These are phyloP conservation scores for Acinonyx jubatus DNA, from an alignment of 2,113 vertebrate species.

Conservation along the genomic window DNA sequence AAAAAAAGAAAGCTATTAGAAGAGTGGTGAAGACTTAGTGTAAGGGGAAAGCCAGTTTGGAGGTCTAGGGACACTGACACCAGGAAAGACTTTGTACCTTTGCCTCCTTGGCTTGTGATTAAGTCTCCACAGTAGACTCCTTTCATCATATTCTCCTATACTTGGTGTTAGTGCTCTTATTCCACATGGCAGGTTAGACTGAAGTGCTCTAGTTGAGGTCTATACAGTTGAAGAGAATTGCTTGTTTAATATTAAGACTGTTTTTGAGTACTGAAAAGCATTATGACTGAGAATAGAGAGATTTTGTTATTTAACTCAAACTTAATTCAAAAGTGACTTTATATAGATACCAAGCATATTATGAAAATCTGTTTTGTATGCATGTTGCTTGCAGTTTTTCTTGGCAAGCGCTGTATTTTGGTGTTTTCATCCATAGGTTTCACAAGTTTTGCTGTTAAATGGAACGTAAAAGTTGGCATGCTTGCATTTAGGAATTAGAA, in stretches of 20 bases:
- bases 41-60: not conserved
- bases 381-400: not conserved
- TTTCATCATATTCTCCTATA: not conserved
- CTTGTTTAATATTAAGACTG: not conserved
- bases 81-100: slow-evolving; percentile 61
- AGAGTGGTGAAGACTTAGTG: not conserved
- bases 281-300: not conserved
- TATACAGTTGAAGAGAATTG: not conserved
- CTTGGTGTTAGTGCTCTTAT: not conserved
- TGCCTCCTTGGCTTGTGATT: not conserved
- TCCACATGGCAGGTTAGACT: not conserved
- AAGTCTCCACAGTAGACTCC: not conserved
- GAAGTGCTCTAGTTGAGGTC: not conserved
- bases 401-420: not conserved
- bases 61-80: slow-evolving; percentile 4
- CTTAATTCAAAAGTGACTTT: slow-evolving; percentile 48
- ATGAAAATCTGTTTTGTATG: slow-evolving; percentile 26
- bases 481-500: slow-evolving; percentile 50
- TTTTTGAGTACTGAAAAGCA: slow-evolving; percentile 32
- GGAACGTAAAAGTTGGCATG: not conserved
- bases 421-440: slow-evolving; percentile 24
- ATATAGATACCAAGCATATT: not conserved
- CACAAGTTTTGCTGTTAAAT: slow-evolving; percentile 29
- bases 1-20: not conserved
- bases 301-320: slow-evolving; percentile 25